Evolutionary conservation across 2,113 vertebrate genomes (phyloP), one percentile per base, ranked within the genome.

Genomic region (Tyrannus savana): DNA sequence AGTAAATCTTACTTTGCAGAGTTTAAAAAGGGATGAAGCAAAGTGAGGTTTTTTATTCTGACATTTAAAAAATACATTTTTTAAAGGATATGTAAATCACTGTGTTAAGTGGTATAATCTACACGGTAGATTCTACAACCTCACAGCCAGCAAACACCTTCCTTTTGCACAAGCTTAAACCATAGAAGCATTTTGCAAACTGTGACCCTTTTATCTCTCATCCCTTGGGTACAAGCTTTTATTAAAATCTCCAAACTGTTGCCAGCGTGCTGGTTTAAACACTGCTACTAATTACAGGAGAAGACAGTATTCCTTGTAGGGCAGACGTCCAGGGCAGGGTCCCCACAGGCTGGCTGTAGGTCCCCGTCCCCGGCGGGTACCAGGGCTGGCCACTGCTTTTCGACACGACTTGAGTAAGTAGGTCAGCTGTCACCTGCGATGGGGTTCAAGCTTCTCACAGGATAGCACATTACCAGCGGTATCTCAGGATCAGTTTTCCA

Each of bases 371-470:
- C 59, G 14, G 0, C 0, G 3, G 55, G 81, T 88, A 52, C 47
- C 63, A n/a, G 77, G 78, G 49, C 79, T n/a, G 39, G 50, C 82
- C 83, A 30, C 62, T 9, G 88, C 78, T 69, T 37, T 89, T 59
- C 71, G 60, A 37, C 85, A 47, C 31, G 84, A 68, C 96, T 41
- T 75, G 14, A 81, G 60, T 92, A 97, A 98, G 89, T 95, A 95
- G 96, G 96, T 97, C 98, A 97, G 97, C 95, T 95, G 97, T 73
- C 97, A 97, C 93, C 97, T 95, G 91, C 46, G 17, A 92, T 62
- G 5, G 81, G 62, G 80, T 59, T 95, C 84, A 62, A 50, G 83
- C 95, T 96, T 78, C 96, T 95, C 74, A 63, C 76, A 84, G 60
- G 52, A 64, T 68, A 95, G 55, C n/a, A 88, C 41, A 4, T 85